A percentile compares a stretch with the other conserved stretches of the same genome.
Evolutionary conservation across 2,888 invertebrate species (phyloP).

Genomic region (Euplexia lucipara): DNA sequence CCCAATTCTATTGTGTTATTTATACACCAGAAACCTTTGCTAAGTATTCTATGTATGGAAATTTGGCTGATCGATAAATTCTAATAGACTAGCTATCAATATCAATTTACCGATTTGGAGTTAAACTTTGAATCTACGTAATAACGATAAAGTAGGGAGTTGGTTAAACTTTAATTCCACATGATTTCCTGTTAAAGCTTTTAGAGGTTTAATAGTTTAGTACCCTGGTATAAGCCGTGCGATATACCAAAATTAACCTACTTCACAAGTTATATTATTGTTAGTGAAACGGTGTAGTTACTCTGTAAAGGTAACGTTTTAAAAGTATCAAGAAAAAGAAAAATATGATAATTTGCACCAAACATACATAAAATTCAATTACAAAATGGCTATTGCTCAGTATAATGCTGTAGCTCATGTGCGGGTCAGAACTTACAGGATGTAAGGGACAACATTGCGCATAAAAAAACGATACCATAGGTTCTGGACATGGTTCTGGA

Average conservation of each 20-base stretch:
- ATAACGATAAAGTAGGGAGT: slow-evolving; percentile 35
- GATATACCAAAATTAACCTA: slow-evolving; percentile 7
- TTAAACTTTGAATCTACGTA: slow-evolving; percentile 40
- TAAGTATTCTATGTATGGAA: slow-evolving; percentile 10
- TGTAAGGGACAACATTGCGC: too few species aligned
- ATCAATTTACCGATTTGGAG: slow-evolving; percentile 44
- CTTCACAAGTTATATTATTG: not conserved
- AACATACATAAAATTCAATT: too few species aligned
- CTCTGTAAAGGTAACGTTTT: not conserved
- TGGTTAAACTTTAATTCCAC: slow-evolving; percentile 30
- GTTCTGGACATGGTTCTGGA: too few species aligned
- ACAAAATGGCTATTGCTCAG: too few species aligned
- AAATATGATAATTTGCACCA: too few species aligned
- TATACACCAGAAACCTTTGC: not conserved
- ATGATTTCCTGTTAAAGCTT: slow-evolving; percentile 39
- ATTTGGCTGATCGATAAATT: slow-evolving; percentile 24
- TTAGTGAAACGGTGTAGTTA: not conserved
- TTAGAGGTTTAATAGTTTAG: slow-evolving; percentile 31
- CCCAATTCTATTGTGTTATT: not conserved
- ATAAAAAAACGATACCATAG: too few species aligned
- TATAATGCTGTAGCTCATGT: too few species aligned
- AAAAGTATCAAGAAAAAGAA: too few species aligned
- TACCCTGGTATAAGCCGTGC: slow-evolving; percentile 9
- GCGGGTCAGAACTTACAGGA: too few species aligned
- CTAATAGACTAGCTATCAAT: slow-evolving; percentile 32